Base-by-base conservation (phyloP, 2,797 vertebrate genomes). In the Malurus leucopterus region DNA sequence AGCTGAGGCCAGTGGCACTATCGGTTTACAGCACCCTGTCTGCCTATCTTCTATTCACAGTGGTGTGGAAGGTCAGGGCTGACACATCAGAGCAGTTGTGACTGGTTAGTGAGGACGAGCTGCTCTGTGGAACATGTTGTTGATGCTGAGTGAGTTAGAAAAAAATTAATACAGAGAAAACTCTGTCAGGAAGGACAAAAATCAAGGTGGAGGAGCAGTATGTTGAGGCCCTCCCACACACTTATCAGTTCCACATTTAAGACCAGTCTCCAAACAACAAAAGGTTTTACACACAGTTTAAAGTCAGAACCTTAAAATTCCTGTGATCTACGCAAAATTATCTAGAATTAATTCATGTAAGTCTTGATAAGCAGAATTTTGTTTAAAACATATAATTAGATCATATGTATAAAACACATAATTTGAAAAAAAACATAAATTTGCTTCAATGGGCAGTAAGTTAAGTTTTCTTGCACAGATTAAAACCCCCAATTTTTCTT, bases 141-240 rank as follows among this genome's bases (percentile, higher is more conserved):
- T 91, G 92, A 85, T 92, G 95, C 93, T 93, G 82, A 89, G 79
- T 11, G 78, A 91, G 73, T 27, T 86, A 83, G 62, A 38, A 92
- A 86, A 72, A 55, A 89, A 93, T 76, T 89, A 97, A 84, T 41
- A 93, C 93, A 96, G 94, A 93, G 81, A 97, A 97, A 93, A 86
- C 36, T 64, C 63, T 80, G 81, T 64, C 71, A 81, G 72, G 97
- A 97, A 97, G 96, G 96, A 96, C 91, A 95, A 95, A 97, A 98
- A 94, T 97, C 96, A 92, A 92, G 95, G 96, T 93, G 94, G 97
- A 97, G 96, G 72, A 93, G 85, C 78, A 89, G 29, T 36, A 64
- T 61, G 53, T 93, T 92, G 94, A 80, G 69, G 97, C 96, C 96
- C 97, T 97, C 95, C 96, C 95, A 98, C 98, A 96, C 97, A 96